Conservation (phyloP, 2,113 vertebrate genomes). For the Notothenia coriiceps region DNA sequence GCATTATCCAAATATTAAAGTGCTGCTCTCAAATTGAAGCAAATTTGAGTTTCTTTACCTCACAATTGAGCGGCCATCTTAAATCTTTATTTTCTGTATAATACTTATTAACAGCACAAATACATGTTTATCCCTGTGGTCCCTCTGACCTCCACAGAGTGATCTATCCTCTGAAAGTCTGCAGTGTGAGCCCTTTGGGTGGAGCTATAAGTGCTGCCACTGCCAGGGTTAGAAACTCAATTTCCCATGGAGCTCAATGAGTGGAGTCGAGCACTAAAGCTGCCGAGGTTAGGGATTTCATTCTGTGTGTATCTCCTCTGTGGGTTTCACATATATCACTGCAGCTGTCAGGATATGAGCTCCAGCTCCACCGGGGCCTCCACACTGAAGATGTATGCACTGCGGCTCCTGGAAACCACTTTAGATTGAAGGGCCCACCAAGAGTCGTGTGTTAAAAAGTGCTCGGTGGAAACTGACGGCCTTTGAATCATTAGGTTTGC, state of each 20-base stretch:
- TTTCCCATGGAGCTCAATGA: constrained; percentile 73
- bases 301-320: constrained; percentile 50
- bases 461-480: constrained; percentile 28
- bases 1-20: too few species aligned
- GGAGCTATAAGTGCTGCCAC: constrained; percentile 38
- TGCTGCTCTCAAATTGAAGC: too few species aligned
- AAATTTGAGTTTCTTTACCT: too few species aligned
- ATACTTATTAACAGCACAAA: neutral
- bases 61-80: too few species aligned
- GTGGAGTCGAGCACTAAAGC: constrained; percentile 66
- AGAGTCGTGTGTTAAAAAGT: constrained; percentile 40
- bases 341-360: constrained; percentile 62
- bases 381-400: constrained; percentile 64
- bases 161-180: constrained; percentile 49
- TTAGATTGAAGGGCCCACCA: constrained; percentile 34
- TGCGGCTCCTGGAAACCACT: constrained; percentile 56
- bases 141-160: neutral
- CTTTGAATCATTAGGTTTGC: constrained; percentile 10
- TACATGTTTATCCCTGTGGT: neutral
- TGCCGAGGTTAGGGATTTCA: constrained; percentile 69
- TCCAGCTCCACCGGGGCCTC: constrained; percentile 50
- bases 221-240: constrained; percentile 67
- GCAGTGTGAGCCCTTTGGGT: constrained; percentile 50
- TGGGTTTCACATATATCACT: constrained; percentile 62
- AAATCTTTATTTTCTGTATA: too few species aligned